Evolutionary conservation across 2,113 vertebrate genomes (phyloP), one percentile per base, ranked within the genome.

Genomic region (Muntiacus muntjak): DNA sequence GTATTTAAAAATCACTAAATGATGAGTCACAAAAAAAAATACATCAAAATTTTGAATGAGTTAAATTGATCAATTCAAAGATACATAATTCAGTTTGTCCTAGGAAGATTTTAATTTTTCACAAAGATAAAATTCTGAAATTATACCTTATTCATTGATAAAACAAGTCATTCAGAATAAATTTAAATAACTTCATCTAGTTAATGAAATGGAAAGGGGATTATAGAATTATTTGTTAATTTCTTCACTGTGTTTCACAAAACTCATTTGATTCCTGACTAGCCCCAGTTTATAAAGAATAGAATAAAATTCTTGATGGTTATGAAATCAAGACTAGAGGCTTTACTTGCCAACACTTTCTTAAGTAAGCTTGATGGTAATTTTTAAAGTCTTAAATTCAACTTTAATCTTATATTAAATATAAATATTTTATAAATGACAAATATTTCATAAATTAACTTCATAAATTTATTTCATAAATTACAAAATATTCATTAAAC

Each of bases 221-320:
- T 25, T 88, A 1, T n/a, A 92, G 16, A 85, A 92, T 71, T 93
- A 54, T 43, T 88, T 91, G 30, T 23, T 90, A 89, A 87, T 95
- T 96, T 97, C 60, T 96, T 64, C 7, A 82, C 11, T 57, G 62
- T 36, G 16, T 84, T 95, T 97, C 81, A 84, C 8, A 79, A 96
- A 90, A 91, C 9, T n/a, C 19, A 95, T 23, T 6, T 55, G 16
- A 87, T 19, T 43, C 58, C 45, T 87, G 58, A 67, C 28, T 95
- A 74, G 40, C 36, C 36, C 16, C 8, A 88, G 17, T 92, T 87
- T 62, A 84, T 76, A 78, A 1, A 92, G n/a, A 91, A 28, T 12
- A 67, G 43, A 91, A 91, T 55, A 91, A 94, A 79, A 78, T 26
- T 33, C 25, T 60, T 71, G 17, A 62, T 95, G 40, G 50, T 36